Evolutionary conservation across 2,888 invertebrate species (phyloP).

Genomic region (Dolomedes plantarius): DNA sequence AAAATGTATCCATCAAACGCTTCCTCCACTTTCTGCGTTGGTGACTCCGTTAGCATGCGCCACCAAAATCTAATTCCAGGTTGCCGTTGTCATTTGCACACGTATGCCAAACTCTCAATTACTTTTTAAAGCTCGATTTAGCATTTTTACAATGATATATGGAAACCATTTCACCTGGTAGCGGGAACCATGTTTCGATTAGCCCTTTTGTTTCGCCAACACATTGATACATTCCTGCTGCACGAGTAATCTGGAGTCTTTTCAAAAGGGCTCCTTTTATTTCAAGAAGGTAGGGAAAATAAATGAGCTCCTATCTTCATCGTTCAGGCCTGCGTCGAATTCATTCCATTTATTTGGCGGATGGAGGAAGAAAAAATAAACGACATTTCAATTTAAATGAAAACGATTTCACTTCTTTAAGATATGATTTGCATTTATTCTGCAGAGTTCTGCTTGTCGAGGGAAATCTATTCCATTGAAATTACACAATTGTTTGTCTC

Average conservation of each 20-base stretch:
- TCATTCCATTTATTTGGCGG: slow-evolving; percentile 28
- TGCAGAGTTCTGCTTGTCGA: slow-evolving; percentile 17
- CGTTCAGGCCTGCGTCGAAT: background rate
- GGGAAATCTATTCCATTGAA: slow-evolving; percentile 25
- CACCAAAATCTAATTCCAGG: no score
- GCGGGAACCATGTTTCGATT: slow-evolving; percentile 25
- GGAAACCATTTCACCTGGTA: slow-evolving; percentile 34
- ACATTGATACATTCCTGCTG: slow-evolving; percentile 7
- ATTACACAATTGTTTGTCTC: slow-evolving; percentile 39
- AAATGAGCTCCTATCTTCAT: slow-evolving; percentile 30
- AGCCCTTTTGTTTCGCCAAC: slow-evolving; percentile 29
- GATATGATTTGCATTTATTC: slow-evolving; percentile 52
- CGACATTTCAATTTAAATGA: slow-evolving; percentile 43
- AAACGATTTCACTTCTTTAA: slow-evolving; percentile 41
- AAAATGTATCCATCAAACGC: no score
- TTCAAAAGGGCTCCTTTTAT: slow-evolving; percentile 22
- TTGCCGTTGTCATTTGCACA: no score
- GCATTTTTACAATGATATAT: slow-evolving; percentile 34
- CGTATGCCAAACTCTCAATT: slow-evolving; percentile 17
- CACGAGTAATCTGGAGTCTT: slow-evolving; percentile 25
- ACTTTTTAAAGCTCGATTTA: slow-evolving; percentile 26
- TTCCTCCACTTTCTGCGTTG: no score
- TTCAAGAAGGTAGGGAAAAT: slow-evolving; percentile 3
- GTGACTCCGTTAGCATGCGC: no score
- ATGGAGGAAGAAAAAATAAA: slow-evolving; percentile 24